A percentile compares a stretch with the other conserved stretches of the same genome.
Evolutionary conservation across 1,140 invertebrate genomes (phyloP).

Genomic region (Oppia nitens): DNA sequence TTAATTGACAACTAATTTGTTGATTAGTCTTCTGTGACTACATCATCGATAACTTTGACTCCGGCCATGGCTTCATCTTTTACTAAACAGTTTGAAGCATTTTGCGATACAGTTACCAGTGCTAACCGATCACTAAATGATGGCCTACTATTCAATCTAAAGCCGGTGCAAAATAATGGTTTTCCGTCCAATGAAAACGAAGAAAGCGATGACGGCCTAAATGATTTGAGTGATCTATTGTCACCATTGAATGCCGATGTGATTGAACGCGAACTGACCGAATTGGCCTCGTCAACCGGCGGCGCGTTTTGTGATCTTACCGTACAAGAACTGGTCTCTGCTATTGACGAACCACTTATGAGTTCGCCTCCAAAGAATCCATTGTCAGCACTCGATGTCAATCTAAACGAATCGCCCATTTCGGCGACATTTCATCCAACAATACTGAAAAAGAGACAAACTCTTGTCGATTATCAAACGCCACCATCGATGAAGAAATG

Average conservation of each 20-base stretch:
- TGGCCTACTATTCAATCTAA: not conserved
- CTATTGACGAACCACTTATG: not conserved
- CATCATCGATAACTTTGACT: not conserved
- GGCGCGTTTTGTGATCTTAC: not conserved
- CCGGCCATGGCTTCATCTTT: not conserved
- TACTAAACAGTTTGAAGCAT: not conserved
- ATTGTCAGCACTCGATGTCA: not conserved
- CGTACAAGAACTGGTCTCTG: not conserved
- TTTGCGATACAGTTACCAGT: not conserved
- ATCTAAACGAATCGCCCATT: not conserved
- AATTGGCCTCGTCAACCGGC: not conserved
- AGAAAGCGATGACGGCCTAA: constrained; percentile 14
- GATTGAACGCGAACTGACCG: constrained; percentile 13
- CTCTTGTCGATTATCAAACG: not conserved
- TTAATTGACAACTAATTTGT: not conserved
- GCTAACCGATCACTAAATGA: not conserved
- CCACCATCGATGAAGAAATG: not conserved
- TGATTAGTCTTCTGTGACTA: not conserved
- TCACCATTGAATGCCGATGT: constrained; percentile 12
- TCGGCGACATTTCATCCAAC: not conserved
- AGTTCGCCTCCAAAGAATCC: not conserved
- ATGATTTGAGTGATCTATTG: constrained; percentile 17
- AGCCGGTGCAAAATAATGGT: not conserved
- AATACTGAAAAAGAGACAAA: not conserved
- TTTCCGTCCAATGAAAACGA: not conserved